These are phyloP conservation scores for Palloptera scutellata DNA, from an alignment of 2,888 invertebrate genomes.

Conservation along the genomic window DNA sequence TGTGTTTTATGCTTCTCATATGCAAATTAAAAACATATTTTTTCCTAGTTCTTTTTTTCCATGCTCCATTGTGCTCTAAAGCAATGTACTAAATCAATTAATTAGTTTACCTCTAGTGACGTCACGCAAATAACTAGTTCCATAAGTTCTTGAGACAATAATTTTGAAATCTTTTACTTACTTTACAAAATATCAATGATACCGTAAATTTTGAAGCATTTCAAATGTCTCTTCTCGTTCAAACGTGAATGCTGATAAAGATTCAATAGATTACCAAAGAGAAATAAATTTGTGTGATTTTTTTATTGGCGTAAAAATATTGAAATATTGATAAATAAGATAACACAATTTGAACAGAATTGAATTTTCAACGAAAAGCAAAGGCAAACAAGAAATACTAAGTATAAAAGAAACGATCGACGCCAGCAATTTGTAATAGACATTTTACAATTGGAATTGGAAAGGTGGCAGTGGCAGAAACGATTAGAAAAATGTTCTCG, in stretches of 20 bases:
- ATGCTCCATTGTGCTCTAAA: no score
- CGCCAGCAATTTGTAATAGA: background rate
- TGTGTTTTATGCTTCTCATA: no score
- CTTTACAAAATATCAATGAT: background rate
- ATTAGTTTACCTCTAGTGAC: no score
- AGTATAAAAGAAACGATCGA: slow-evolving; percentile 17
- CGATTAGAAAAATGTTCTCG: slow-evolving; percentile 9
- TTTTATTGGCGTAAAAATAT: background rate
- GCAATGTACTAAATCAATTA: no score
- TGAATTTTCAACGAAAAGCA: background rate
- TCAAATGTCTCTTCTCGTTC: background rate
- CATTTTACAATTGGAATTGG: background rate
- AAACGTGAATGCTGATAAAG: background rate
- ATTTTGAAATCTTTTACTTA: background rate
- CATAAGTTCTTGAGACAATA: no score
- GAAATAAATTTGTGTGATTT: background rate
- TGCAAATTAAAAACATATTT: no score
- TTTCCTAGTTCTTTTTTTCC: no score
- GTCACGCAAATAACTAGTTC: no score
- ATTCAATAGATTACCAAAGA: background rate
- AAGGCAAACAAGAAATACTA: background rate
- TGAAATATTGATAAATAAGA: slow-evolving; percentile 1
- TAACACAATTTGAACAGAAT: background rate
- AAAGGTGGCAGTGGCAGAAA: background rate
- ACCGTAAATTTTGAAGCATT: background rate